Base-by-base conservation (phyloP, 2,797 vertebrate genomes). In the Galaxias olidus region DNA sequence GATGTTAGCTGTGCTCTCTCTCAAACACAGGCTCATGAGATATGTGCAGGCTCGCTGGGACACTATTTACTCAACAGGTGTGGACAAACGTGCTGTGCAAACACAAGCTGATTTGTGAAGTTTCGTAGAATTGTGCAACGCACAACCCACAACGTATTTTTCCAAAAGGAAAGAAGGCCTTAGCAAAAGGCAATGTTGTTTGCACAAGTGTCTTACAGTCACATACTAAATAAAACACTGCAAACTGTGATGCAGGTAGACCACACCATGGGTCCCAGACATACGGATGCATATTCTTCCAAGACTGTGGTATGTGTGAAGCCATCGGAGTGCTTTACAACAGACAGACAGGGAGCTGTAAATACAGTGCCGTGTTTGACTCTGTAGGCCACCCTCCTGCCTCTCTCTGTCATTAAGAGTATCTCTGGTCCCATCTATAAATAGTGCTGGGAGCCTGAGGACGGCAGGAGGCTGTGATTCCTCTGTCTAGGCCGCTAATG, bases 11-110 rank as follows among this genome's bases (percentile, higher is more conserved):
- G 69, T 65, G 40, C 44, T 48, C 80, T 78, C 76, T 68, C 69
- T 80, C 81, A 78, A 86, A 82, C 72, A 78, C 73, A 10, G 64
- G 54, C 68, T 75, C 70, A 75, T 44, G 54, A 77, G 71, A 78
- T 75, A 80, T 86, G 80, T 71, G 77, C 67, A 67, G 74, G 77
- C 78, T 79, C 57, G 49, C 80, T 75, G 62, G 58, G 62, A 68
- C 71, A 59, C 68, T 82, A 83, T 92, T 92, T 89, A 79, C 74
- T 83, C 81, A 82, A 81, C 82, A 89, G 90, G 90, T 90, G 91
- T 91, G 89, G 84, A 76, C 88, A 84, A 79, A 86, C 66, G 84
- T 71, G 58, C 83, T 89, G 74, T 78, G 84, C 82, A 92, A 91
- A 92, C 75, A 91, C 71, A 79, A 79, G 85, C 79, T 79, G 85